Conservation (phyloP, 2,797 vertebrate species). For the Clarias platycephalus region DNA sequence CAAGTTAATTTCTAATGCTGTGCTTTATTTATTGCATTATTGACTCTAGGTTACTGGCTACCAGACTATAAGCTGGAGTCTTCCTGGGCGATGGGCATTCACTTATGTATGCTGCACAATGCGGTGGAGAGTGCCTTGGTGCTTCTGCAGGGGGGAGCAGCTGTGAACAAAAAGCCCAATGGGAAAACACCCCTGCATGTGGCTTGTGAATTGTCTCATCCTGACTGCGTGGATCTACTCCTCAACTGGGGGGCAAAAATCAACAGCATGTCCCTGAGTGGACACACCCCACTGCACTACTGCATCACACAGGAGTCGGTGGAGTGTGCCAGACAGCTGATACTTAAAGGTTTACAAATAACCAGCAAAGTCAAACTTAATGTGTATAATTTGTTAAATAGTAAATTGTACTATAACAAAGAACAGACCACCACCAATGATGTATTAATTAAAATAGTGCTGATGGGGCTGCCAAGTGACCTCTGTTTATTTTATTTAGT, state of each 20-base stretch:
- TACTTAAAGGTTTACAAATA: slow-evolving; percentile 80
- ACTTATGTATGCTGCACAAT: slow-evolving; percentile 88
- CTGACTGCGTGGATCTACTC: slow-evolving; percentile 82
- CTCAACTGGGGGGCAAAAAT: slow-evolving; percentile 82
- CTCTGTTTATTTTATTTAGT: too few species aligned
- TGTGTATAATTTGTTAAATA: neutral
- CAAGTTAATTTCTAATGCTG: neutral
- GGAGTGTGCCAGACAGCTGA: slow-evolving; percentile 85
- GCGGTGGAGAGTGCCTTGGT: slow-evolving; percentile 82
- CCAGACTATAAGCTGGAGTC: slow-evolving; percentile 90
- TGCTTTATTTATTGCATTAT: slow-evolving; percentile 16
- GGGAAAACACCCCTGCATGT: slow-evolving; percentile 94
- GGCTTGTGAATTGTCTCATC: slow-evolving; percentile 82
- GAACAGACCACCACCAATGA: neutral
- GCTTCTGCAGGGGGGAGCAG: slow-evolving; percentile 84
- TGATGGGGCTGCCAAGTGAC: neutral
- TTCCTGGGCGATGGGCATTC: slow-evolving; percentile 93
- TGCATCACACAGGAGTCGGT: slow-evolving; percentile 82
- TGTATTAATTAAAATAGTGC: neutral
- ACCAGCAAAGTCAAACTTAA: neutral
- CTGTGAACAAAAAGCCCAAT: slow-evolving; percentile 87
- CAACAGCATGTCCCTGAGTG: slow-evolving; percentile 85
- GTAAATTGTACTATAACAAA: neutral
- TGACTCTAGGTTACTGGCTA: slow-evolving; percentile 87
- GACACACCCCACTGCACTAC: slow-evolving; percentile 86